These are phyloP conservation scores for Irena cyanogastra DNA, from an alignment of 2,113 vertebrate species.

Conservation along the genomic window DNA sequence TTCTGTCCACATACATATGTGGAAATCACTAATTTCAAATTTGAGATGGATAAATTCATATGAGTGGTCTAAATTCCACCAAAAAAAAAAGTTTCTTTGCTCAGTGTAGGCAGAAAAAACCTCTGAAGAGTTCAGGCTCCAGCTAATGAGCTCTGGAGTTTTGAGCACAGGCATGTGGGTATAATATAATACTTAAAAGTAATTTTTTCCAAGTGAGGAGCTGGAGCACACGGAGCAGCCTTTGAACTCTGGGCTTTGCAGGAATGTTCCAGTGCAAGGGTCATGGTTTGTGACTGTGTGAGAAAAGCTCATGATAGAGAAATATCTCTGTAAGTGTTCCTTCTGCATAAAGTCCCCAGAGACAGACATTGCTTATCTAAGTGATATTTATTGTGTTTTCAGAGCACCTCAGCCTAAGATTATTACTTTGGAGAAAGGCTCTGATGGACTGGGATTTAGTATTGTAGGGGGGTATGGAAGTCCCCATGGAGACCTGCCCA, in stretches of 20 bases:
- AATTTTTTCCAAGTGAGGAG: background rate
- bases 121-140: background rate
- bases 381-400: conserved; percentile 73
- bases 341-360: conserved; percentile 45
- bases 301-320: background rate
- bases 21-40: background rate
- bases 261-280: background rate
- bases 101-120: background rate
- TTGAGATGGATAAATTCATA: background rate
- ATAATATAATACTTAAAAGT: background rate
- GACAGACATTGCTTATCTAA: conserved; percentile 51
- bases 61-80: background rate
- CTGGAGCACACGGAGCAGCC: background rate
- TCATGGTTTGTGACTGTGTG: background rate
- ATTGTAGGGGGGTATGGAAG: conserved; percentile 94
- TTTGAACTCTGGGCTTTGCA: background rate
- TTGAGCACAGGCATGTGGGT: rapidly evolving
- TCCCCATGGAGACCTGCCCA: conserved; percentile 95
- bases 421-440: conserved; percentile 91
- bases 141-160: background rate
- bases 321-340: conserved; percentile 5
- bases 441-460: conserved; percentile 95
- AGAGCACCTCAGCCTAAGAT: conserved; percentile 83
- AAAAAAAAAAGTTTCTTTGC: background rate
- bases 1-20: background rate